A percentile compares a stretch with the other conserved stretches of the same genome.
phyloP scores from a whole-genome alignment of 1,140 invertebrate species.

The Polypedilum pembai region DNA sequence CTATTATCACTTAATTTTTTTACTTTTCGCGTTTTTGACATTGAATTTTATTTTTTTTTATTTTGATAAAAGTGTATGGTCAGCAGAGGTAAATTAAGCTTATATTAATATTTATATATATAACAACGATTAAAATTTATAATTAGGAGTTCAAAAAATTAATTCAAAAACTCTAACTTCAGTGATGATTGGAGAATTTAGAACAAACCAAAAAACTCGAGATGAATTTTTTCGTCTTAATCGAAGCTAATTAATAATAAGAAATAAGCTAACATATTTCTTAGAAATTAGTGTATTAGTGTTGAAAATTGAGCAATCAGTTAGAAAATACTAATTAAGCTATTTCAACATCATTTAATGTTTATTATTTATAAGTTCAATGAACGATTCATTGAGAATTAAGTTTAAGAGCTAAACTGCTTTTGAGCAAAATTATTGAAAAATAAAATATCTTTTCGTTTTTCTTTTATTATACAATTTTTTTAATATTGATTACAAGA shows the following conservation, averaged over 20 bases:
- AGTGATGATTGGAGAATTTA: neutral
- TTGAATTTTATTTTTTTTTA: neutral
- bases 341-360: no score
- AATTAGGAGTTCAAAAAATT: neutral
- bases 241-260: neutral
- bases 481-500: neutral
- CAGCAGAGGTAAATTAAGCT: neutral
- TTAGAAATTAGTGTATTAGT: no score
- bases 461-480: constrained; percentile 7
- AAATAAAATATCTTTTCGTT: neutral
- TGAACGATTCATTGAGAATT: no score
- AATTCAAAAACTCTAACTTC: constrained; percentile 6
- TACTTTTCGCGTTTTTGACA: neutral
- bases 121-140: no score
- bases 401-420: no score
- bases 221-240: constrained; percentile 5
- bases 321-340: no score
- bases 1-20: neutral
- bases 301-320: no score
- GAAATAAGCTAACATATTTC: no score
- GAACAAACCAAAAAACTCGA: neutral
- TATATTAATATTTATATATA: no score
- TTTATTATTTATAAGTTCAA: no score
- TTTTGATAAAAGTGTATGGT: constrained; percentile 13
- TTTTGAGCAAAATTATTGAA: no score